These are phyloP conservation scores for Chinchilla lanigera DNA, from an alignment of 2,113 vertebrate species.

Conservation along the genomic window DNA sequence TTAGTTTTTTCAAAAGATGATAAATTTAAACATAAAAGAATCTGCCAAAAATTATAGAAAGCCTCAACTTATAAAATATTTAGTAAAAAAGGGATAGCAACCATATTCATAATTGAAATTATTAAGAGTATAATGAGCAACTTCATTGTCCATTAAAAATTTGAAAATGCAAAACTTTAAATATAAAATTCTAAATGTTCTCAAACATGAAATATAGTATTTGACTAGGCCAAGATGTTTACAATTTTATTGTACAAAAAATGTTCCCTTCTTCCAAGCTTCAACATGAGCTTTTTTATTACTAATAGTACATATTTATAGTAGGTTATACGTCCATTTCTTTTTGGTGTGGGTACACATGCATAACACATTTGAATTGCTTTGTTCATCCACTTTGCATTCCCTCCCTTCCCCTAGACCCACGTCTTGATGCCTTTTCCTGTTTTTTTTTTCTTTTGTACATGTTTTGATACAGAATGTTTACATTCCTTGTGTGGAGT, in stretches of 20 bases:
- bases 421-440: background rate
- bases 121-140: background rate
- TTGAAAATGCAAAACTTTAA: background rate
- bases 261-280: background rate
- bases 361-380: background rate
- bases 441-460: background rate
- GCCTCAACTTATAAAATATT: background rate
- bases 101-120: background rate
- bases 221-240: background rate
- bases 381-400: background rate
- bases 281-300: background rate
- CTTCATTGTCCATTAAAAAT: background rate
- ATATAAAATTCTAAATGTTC: background rate
- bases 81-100: background rate
- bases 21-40: background rate
- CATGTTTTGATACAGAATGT: background rate
- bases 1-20: background rate
- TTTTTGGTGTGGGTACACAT: fast-evolving
- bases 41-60: background rate
- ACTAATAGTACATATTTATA: background rate
- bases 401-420: background rate
- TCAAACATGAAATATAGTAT: background rate
- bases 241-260: background rate
- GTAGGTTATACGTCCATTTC: background rate
- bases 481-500: background rate